Base-by-base conservation (phyloP, 2,797 vertebrate genomes). In the Sebastiscus tertius region DNA sequence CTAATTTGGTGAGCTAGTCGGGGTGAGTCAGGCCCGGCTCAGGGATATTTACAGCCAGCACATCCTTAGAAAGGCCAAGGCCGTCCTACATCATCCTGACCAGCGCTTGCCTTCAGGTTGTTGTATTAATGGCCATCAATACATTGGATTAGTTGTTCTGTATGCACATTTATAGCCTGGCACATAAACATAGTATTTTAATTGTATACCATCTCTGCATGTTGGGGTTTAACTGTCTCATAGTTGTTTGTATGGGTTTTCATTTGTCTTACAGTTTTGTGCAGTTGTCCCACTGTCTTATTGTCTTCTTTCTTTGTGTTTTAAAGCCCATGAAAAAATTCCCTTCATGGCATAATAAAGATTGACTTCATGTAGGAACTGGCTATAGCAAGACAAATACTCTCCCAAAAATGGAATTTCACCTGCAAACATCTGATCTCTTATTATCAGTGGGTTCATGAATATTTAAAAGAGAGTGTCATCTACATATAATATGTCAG, bases 1-100 rank as follows among this genome's bases (percentile, higher is more conserved):
- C 69, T 70, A 61, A 69, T 80, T 78, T 79, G 72, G 61, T 46
- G 62, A 72, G 73, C 39, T 71, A 8, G 84, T 64, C 18, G 1
- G n/a, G 34, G 73, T 91, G 89, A 90, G 85, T 91, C 89, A 91
- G 86, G 54, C 14, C 24, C 73, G 79, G 89, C 88, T 92, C 83
- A 90, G 79, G 66, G 76, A 83, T 89, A 90, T 90, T 89, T 88
- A 84, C 67, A 84, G 79, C 58, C 33, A 75, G 77, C 61, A 77
- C 84, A 89, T 93, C 80, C 31, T 74, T 5, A 39, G 16, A 89
- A 85, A 92, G 88, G 86, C 88, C 85, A 87, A 90, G 83, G 87
- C 89, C 72, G 0, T 81, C 86, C 79, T 85, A 61, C 82, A 29
- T 66, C 72, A 82, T 80, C 89, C 87, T 88, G 63, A 8, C 58